Percentiles rank a stretch among this genome's conserved stretches.
Conservation (phyloP, 2,888 invertebrate species). For the Syrphus vitripennis region DNA sequence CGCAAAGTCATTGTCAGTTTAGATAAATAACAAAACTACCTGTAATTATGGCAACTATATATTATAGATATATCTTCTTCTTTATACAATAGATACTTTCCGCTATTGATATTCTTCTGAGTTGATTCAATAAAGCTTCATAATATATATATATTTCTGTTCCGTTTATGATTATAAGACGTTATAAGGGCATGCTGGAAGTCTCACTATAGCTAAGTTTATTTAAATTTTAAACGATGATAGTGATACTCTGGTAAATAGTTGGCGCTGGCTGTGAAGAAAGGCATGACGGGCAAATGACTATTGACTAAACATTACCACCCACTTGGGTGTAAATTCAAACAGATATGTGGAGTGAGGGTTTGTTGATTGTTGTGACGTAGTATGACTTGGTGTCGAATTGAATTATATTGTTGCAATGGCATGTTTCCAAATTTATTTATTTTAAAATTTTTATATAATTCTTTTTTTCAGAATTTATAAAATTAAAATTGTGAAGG, state of each 20-base stretch:
- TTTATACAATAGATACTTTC: not conserved
- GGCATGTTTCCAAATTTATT: not conserved
- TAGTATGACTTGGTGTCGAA: not conserved
- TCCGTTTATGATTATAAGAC: constrained; percentile 1
- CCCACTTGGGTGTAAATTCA: not conserved
- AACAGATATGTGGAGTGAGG: not conserved
- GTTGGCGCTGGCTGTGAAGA: not conserved
- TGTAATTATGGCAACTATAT: constrained; percentile 24
- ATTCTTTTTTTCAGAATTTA: too few species aligned
- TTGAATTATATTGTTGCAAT: not conserved
- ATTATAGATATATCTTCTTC: not conserved
- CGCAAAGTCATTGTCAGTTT: constrained; percentile 36
- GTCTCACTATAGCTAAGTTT: not conserved
- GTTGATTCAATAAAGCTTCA: constrained; percentile 32
- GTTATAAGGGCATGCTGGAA: constrained; percentile 11
- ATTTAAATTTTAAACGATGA: constrained; percentile 37
- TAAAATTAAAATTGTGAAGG: too few species aligned
- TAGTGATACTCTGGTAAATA: constrained; percentile 17
- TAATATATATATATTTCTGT: constrained; percentile 38
- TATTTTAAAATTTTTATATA: not conserved
- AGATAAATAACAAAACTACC: constrained; percentile 53
- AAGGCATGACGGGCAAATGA: not conserved
- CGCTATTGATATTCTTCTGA: constrained; percentile 25
- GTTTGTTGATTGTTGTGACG: not conserved
- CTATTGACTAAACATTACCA: not conserved